A percentile compares a stretch with the other conserved stretches of the same genome.
Conservation (phyloP, 2,113 vertebrate genomes). For the Rhineura floridana region DNA sequence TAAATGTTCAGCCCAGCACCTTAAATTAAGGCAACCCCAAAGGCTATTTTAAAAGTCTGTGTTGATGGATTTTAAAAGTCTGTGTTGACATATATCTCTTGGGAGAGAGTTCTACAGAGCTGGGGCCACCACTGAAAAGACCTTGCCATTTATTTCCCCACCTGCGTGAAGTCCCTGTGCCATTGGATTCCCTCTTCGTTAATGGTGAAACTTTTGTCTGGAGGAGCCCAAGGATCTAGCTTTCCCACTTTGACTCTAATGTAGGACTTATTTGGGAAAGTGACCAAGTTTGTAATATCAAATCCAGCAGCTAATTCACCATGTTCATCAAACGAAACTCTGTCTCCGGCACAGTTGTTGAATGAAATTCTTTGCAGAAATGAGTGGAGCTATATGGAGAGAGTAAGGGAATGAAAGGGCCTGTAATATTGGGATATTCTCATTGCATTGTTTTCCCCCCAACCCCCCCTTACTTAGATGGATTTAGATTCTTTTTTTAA, state of each 20-base stretch:
- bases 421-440: not conserved
- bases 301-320: not conserved
- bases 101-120: not conserved
- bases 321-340: not conserved
- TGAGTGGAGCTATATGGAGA: not conserved
- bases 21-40: no score
- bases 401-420: not conserved
- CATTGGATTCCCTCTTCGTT: not conserved
- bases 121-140: no score
- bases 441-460: not conserved
- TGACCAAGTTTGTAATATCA: not conserved
- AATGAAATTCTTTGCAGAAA: not conserved
- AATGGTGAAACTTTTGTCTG: not conserved
- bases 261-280: not conserved
- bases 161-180: not conserved
- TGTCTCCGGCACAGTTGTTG: not conserved
- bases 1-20: no score
- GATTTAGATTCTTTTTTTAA: not conserved
- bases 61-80: no score
- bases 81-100: no score
- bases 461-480: no score
- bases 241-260: not conserved
- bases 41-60: no score
- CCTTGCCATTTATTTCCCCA: not conserved
- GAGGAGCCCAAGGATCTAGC: not conserved